phyloP scores from a whole-genome alignment of 2,797 vertebrate species.

The Coendou prehensilis region DNA sequence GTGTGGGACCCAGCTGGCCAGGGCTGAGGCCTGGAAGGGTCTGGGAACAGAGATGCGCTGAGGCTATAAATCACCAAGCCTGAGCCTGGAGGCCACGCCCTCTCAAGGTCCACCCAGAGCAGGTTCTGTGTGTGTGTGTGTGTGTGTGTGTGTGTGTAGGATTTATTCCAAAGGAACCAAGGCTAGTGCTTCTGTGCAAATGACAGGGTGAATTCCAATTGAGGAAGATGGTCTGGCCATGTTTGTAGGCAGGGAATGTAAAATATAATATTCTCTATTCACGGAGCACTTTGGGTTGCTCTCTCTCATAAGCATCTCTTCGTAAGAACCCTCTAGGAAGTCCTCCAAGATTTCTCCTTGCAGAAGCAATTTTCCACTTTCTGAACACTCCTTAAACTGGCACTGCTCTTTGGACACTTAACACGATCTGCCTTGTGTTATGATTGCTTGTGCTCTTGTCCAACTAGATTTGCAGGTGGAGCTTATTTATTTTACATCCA shows the following conservation, averaged over 20 bases:
- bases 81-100: not conserved
- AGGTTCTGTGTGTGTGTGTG: not conserved
- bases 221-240: not conserved
- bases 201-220: not conserved
- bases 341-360: not conserved
- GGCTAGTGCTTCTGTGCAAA: not conserved
- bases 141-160: not conserved
- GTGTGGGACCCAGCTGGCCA: not conserved
- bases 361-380: not conserved
- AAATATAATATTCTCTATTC: not conserved
- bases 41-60: not conserved
- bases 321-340: not conserved
- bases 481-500: not conserved
- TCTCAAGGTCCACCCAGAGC: not conserved
- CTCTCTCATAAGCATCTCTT: not conserved
- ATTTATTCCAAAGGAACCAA: not conserved
- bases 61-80: not conserved
- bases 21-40: not conserved
- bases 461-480: not conserved
- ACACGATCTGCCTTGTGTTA: not conserved
- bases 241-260: not conserved
- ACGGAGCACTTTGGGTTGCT: not conserved
- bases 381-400: not conserved
- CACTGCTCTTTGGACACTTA: not conserved
- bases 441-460: not conserved